A percentile compares a stretch with the other conserved stretches of the same genome.
Conservation (phyloP, 2,888 invertebrate species). For the Nemotelus nigrinus region DNA sequence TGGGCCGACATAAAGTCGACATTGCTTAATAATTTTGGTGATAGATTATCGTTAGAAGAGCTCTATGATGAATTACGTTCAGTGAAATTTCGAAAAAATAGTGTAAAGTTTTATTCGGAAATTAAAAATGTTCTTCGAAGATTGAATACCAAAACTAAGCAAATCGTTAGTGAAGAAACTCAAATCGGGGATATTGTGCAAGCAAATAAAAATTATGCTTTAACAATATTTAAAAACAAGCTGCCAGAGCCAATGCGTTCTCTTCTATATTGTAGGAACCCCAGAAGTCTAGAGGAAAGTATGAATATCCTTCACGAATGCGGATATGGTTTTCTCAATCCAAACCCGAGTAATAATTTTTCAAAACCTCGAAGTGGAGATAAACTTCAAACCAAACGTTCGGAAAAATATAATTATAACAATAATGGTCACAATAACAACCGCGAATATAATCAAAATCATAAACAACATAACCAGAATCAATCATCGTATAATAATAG, state of each 20-base stretch:
- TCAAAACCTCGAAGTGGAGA: too few relatives aligned
- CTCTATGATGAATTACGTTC: conserved; percentile 6
- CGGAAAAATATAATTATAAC: too few relatives aligned
- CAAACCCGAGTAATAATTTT: too few relatives aligned
- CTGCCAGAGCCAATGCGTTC: too few relatives aligned
- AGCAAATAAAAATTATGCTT: too few relatives aligned
- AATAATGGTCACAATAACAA: too few relatives aligned
- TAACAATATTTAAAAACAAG: too few relatives aligned
- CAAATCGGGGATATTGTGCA: too few relatives aligned
- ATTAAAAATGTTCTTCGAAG: too few relatives aligned
- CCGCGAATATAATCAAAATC: not conserved
- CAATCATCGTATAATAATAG: not conserved
- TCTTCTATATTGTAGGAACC: conserved; percentile 3
- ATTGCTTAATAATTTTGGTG: conserved; percentile 15
- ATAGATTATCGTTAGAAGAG: not conserved
- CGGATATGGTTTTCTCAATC: too few relatives aligned
- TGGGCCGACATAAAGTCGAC: conserved; percentile 13
- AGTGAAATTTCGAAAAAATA: conserved; percentile 5
- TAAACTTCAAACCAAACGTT: too few relatives aligned
- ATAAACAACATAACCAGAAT: not conserved
- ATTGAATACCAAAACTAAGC: not conserved
- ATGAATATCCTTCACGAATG: not conserved
- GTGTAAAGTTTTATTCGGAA: not conserved
- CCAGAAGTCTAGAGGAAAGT: not conserved
- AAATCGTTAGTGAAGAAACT: not conserved